Conservation (phyloP, 2,888 invertebrate species). For the Agriotes lineatus region DNA sequence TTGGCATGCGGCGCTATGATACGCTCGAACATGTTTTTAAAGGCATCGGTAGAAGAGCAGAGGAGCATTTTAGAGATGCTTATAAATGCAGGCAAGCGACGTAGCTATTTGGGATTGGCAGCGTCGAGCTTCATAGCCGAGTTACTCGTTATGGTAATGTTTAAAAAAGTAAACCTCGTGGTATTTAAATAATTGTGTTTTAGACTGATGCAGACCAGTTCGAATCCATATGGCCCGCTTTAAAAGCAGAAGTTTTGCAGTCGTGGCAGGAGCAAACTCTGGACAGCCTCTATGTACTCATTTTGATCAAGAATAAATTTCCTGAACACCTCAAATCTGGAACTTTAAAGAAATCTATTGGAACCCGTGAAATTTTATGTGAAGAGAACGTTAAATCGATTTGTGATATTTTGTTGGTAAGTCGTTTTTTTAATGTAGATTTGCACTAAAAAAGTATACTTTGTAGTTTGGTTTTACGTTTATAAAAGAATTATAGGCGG, state of each 20-base stretch:
- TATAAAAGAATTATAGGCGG: too few species aligned
- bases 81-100: constrained; percentile 71
- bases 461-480: too few species aligned
- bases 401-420: constrained; percentile 74
- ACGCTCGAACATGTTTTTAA: constrained; percentile 72
- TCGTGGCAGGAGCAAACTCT: constrained; percentile 75
- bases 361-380: constrained; percentile 70
- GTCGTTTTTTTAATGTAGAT: too few species aligned
- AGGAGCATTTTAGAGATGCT: constrained; percentile 65
- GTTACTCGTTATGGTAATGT: constrained; percentile 69
- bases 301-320: constrained; percentile 66
- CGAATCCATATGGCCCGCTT: constrained; percentile 70
- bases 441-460: too few species aligned
- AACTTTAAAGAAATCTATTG: constrained; percentile 71
- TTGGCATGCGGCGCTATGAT: constrained; percentile 79
- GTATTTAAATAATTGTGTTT: constrained; percentile 11
- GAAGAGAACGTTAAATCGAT: constrained; percentile 71
- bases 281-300: constrained; percentile 75
- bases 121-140: constrained; percentile 74
- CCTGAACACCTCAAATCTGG: constrained; percentile 68
- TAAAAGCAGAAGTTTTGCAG: constrained; percentile 73
- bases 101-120: constrained; percentile 73
- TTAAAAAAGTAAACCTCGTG: not conserved
- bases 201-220: constrained; percentile 71
- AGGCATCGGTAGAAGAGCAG: constrained; percentile 68